phyloP scores from a whole-genome alignment of 2,113 vertebrate species.

The Xenus cinereus region DNA sequence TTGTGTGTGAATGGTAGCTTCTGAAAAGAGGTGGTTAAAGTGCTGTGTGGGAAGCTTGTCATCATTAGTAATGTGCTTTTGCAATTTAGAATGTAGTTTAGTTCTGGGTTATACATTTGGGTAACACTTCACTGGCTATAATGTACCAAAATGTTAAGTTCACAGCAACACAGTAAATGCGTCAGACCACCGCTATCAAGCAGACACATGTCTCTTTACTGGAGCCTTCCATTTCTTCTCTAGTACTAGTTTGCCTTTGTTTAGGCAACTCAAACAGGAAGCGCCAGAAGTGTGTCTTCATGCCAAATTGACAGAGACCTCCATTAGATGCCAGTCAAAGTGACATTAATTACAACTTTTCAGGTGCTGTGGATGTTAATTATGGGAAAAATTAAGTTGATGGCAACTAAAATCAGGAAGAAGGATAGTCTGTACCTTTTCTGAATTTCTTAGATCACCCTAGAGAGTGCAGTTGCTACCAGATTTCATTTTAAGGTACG shows the following conservation, averaged over 20 bases:
- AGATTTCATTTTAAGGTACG: not conserved
- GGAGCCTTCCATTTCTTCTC: not conserved
- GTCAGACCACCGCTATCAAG: not conserved
- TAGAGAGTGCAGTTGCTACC: not conserved
- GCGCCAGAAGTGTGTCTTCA: not conserved
- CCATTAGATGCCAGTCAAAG: too few species aligned
- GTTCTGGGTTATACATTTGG: not conserved
- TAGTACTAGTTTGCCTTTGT: not conserved
- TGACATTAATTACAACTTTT: not conserved
- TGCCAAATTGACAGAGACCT: too few species aligned
- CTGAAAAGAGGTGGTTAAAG: not conserved
- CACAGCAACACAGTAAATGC: not conserved
- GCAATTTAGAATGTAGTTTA: not conserved
- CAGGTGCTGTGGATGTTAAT: not conserved
- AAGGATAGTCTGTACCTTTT: not conserved
- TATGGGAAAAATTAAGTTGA: not conserved
- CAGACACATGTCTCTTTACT: not conserved
- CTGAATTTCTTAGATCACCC: not conserved
- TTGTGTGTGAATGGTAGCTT: not conserved
- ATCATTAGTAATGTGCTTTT: not conserved
- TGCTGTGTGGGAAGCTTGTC: not conserved
- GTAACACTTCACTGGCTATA: not conserved
- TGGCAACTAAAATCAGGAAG: not conserved
- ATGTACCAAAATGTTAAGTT: not conserved
- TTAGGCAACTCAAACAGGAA: not conserved